Evolutionary conservation across 2,888 invertebrate genomes (phyloP).

Genomic region (Oxytorus armatus): DNA sequence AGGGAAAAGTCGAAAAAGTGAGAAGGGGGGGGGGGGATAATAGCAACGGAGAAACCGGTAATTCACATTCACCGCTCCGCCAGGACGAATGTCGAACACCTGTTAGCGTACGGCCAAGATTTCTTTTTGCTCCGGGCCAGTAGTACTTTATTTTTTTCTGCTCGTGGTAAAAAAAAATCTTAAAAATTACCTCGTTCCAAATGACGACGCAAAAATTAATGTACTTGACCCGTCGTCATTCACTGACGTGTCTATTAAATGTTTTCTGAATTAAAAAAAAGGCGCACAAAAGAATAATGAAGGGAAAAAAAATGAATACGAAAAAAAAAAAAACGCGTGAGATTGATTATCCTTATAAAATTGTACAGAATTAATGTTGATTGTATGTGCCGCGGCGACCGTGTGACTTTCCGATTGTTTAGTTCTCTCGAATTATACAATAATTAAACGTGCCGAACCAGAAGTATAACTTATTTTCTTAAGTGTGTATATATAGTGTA

Average conservation of each 20-base stretch:
- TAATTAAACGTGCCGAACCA: conserved; percentile 32
- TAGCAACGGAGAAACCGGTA: conserved; percentile 73
- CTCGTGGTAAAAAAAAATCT: conserved; percentile 6
- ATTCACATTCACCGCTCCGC: conserved; percentile 74
- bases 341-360: conserved; percentile 21
- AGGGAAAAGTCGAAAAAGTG: conserved; percentile 63
- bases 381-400: conserved; percentile 34
- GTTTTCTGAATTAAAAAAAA: conserved; percentile 8
- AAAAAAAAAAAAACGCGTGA: conserved; percentile 10
- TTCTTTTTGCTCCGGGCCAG: conserved; percentile 48
- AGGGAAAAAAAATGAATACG: not conserved
- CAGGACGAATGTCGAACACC: conserved; percentile 73
- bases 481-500: not conserved
- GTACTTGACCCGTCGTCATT: conserved; percentile 4
- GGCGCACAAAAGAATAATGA: not conserved
- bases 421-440: not conserved
- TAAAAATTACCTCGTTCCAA: not conserved
- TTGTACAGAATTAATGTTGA: conserved; percentile 50
- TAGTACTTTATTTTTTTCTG: conserved; percentile 41
- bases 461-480: conserved; percentile 51
- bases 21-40: too few species aligned
- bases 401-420: conserved; percentile 34
- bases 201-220: not conserved
- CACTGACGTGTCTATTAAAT: conserved; percentile 2
- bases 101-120: conserved; percentile 69